A percentile compares a stretch with the other conserved stretches of the same genome.
Conservation (phyloP, 2,113 vertebrate species). For the Ochotona princeps region DNA sequence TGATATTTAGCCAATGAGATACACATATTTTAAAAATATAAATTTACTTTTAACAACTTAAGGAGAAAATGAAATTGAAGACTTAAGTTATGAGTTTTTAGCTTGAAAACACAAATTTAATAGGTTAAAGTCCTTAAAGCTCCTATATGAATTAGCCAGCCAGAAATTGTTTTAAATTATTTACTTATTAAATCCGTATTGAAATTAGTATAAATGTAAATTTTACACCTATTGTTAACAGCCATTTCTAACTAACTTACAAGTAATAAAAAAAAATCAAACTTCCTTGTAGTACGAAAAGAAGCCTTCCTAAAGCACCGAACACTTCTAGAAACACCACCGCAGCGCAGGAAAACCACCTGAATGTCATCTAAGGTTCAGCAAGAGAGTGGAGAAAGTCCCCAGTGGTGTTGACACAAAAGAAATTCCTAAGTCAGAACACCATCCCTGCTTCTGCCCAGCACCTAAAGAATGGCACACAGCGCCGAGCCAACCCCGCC, state of each 20-base stretch:
- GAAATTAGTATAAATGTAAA: background rate
- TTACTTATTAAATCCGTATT: background rate
- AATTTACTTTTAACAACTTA: background rate
- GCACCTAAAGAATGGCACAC: background rate
- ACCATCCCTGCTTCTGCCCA: background rate
- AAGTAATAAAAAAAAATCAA: background rate
- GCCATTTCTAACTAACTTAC: background rate
- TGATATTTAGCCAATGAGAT: background rate
- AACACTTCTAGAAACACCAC: background rate
- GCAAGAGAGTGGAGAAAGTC: background rate
- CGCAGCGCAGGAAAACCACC: background rate
- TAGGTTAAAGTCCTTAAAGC: background rate
- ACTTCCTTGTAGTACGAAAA: background rate
- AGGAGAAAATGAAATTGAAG: background rate
- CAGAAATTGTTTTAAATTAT: background rate
- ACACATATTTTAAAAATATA: background rate
- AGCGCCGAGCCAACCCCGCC: background rate
- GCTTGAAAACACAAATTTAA: slow-evolving; percentile 18
- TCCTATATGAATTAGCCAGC: background rate
- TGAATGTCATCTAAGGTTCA: background rate
- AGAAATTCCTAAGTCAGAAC: too few species aligned
- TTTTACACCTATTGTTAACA: background rate
- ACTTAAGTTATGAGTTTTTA: background rate
- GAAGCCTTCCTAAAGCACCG: background rate
- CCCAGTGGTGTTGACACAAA: background rate